Base-by-base conservation (phyloP, 2,113 vertebrate genomes). In the Lampris incognitus region DNA sequence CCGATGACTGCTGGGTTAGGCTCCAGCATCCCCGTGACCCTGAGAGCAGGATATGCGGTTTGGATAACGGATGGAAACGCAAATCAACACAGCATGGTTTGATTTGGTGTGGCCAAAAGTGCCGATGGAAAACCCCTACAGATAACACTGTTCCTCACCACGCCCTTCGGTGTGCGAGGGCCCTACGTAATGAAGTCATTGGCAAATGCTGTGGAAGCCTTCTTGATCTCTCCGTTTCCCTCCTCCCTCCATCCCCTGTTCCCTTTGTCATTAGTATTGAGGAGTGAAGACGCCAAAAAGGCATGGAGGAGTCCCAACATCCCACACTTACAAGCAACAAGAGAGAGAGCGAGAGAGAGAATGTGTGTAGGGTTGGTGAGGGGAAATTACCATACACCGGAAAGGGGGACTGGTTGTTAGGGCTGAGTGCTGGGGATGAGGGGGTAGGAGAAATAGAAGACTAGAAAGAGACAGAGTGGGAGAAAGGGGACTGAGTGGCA, bases 161-260 rank as follows among this genome's bases (percentile, higher is more conserved):
- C 84, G 85, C 66, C 66, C 74, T 87, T 70, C 72, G 42, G 67
- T 5, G 62, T 1, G 11, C 11, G 68, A 55, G 44, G 58, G 51
- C 37, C 72, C 72, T 73, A 81, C 86, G 79, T 89, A 91, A 92
- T 88, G 90, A 85, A 87, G 83, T 86, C 79, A 74, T 81, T 88
- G 90, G 90, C 90, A 89, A 67, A 68, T 37, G 62, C 3, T 64
- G 72, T 39, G 61, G 76, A 78, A 49, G 78, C 81, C 68, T 70
- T 75, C 66, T 88, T 71, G 77, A 72, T 80, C 73, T 69, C 80
- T 63, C 56, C 55, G 56, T 76, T 66, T 82, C 51, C 50, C 74
- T 71, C 65, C 71, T 52, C 69, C 69, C 65, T 76, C 57, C 64
- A 72, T 72, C 73, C 83, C 75, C 78, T 38, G 7, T 61, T 88